These are phyloP conservation scores for Aphelenchoides besseyi DNA, from an alignment of 1,140 invertebrate species.

Conservation along the genomic window DNA sequence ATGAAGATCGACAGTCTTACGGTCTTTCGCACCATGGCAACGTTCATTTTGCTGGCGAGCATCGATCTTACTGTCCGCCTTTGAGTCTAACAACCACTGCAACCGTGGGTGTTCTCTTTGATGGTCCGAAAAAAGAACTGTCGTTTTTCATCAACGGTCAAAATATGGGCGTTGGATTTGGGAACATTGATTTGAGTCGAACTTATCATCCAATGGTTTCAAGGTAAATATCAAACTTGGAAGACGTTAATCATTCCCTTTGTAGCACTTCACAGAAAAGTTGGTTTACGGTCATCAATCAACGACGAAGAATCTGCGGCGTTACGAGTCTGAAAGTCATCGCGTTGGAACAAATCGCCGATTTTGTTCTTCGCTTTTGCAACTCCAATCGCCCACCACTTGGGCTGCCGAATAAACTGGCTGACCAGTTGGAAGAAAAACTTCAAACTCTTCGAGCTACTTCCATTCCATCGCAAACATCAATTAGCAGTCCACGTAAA, in stretches of 20 bases:
- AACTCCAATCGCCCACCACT: constrained; percentile 4
- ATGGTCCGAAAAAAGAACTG: constrained; percentile 28
- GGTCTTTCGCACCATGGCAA: constrained; percentile 38
- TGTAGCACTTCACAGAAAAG: constrained; percentile 12
- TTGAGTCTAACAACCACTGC: not conserved
- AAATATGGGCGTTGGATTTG: constrained; percentile 30
- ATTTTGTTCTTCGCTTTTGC: not conserved
- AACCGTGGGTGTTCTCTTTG: constrained; percentile 34
- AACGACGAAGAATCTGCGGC: not conserved
- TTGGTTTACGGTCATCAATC: not conserved
- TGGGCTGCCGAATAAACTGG: not conserved
- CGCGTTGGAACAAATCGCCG: constrained; percentile 9
- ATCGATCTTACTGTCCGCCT: constrained; percentile 1
- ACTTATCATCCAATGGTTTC: constrained; percentile 43
- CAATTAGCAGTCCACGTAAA: constrained; percentile 9
- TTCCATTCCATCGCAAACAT: not conserved
- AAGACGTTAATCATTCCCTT: not conserved
- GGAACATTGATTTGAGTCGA: constrained; percentile 25
- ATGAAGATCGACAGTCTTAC: constrained; percentile 12
- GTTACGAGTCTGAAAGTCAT: too few relatives aligned
- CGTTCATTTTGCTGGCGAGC: constrained; percentile 9
- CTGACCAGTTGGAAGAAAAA: not conserved
- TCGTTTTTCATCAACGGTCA: constrained; percentile 37
- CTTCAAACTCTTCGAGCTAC: not conserved
- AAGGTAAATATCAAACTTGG: constrained; percentile 26